Conservation (phyloP, 1,140 invertebrate genomes). For the Patella vulgata region DNA sequence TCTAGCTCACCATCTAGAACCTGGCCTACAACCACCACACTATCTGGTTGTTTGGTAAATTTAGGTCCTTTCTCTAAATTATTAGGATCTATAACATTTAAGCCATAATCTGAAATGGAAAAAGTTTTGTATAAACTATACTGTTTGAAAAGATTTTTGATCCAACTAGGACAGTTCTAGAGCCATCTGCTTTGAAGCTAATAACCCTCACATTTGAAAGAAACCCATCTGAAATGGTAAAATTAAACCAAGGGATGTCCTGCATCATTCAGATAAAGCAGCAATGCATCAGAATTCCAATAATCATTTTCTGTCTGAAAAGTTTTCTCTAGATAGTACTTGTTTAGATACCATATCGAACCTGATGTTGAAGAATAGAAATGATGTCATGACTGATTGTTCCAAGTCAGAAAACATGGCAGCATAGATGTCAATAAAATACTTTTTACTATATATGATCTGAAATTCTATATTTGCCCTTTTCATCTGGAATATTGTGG, state of each 20-base stretch:
- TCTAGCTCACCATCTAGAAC: slow-evolving; percentile 47
- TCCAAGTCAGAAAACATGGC: no score
- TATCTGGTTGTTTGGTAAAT: slow-evolving; percentile 38
- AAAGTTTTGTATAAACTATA: not conserved
- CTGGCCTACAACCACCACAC: slow-evolving; percentile 33
- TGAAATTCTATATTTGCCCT: no score
- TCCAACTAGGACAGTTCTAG: not conserved
- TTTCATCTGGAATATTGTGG: no score
- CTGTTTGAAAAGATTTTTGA: not conserved
- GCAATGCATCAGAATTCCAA: not conserved
- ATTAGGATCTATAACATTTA: slow-evolving; percentile 17
- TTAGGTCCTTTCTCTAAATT: slow-evolving; percentile 24
- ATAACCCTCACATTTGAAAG: not conserved
- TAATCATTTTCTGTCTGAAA: no score
- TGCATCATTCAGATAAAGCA: no score
- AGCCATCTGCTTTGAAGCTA: not conserved
- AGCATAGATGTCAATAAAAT: no score
- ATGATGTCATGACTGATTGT: no score
- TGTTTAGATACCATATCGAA: no score
- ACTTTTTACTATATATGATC: no score
- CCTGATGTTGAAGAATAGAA: no score
- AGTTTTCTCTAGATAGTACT: no score
- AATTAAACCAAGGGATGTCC: not conserved
- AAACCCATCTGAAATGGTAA: not conserved
- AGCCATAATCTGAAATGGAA: slow-evolving; percentile 32